These are phyloP conservation scores for Anisognathus igniventris DNA, from an alignment of 2,797 vertebrate genomes.

Conservation along the genomic window DNA sequence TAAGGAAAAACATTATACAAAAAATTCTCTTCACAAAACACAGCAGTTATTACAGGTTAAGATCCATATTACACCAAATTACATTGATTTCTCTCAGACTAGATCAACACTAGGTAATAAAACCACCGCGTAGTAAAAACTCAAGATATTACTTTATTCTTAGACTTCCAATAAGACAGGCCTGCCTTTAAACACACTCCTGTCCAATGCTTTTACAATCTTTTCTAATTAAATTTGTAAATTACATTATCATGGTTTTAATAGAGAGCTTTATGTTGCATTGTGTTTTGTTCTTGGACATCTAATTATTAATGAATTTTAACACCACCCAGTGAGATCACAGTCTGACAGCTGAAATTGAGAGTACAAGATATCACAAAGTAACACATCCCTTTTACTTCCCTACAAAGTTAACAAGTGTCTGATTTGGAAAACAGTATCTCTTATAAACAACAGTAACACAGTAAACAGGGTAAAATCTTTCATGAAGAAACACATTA, in stretches of 20 bases:
- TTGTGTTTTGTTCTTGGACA: neutral
- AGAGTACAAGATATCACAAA: neutral
- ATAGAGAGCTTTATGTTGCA: neutral
- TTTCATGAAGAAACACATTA: neutral
- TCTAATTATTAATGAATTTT: neutral
- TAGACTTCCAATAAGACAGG: neutral
- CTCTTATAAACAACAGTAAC: neutral
- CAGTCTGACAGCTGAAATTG: neutral
- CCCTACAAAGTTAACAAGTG: neutral
- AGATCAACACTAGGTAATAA: neutral
- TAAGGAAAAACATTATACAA: neutral
- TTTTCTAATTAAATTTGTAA: neutral
- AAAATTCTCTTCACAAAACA: neutral
- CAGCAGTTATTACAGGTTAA: neutral
- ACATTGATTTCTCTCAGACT: neutral
- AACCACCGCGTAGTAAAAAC: neutral
- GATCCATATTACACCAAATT: neutral
- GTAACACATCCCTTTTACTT: neutral
- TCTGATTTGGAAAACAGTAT: neutral
- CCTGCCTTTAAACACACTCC: neutral
- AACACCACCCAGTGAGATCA: neutral
- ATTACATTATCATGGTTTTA: neutral
- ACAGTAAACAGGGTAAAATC: neutral
- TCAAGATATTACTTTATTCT: neutral
- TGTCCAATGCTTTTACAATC: neutral